These are phyloP conservation scores for Saimiri boliviensis DNA, from an alignment of 2,113 vertebrate genomes.

Conservation along the genomic window DNA sequence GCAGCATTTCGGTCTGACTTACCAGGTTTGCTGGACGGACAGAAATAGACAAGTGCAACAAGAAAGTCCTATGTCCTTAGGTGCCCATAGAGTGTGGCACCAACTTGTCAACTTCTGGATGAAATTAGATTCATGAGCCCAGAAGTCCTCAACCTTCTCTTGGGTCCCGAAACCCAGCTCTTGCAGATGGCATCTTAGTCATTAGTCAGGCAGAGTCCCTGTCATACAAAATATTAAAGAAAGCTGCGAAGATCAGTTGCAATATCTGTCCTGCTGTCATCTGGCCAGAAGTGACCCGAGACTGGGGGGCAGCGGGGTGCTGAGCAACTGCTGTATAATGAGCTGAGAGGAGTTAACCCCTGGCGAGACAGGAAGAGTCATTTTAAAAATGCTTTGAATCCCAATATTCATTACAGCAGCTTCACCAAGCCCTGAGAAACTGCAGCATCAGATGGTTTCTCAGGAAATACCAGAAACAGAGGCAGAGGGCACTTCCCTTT, in stretches of 20 bases:
- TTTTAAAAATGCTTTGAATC: background rate
- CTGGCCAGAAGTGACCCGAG: background rate
- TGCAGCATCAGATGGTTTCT: background rate
- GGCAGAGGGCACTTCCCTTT: background rate
- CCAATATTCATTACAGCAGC: background rate
- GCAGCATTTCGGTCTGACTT: background rate
- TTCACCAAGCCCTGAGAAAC: background rate
- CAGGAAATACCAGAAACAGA: background rate
- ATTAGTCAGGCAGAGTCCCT: background rate
- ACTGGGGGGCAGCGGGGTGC: no score
- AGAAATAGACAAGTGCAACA: background rate
- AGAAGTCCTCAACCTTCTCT: background rate
- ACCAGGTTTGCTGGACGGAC: background rate
- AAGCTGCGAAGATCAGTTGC: fast-evolving
- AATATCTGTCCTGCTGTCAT: fast-evolving
- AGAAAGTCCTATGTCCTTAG: background rate
- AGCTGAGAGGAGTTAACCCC: background rate
- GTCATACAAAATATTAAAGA: background rate
- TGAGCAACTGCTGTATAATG: background rate
- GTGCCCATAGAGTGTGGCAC: background rate
- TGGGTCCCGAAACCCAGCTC: background rate
- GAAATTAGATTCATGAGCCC: background rate
- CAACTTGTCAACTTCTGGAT: background rate
- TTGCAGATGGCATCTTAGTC: background rate
- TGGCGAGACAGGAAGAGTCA: background rate